Percentiles rank a stretch among this genome's conserved stretches.
Evolutionary conservation across 2,797 vertebrate genomes (phyloP).

Genomic region (Gadopsis bispinosus): DNA sequence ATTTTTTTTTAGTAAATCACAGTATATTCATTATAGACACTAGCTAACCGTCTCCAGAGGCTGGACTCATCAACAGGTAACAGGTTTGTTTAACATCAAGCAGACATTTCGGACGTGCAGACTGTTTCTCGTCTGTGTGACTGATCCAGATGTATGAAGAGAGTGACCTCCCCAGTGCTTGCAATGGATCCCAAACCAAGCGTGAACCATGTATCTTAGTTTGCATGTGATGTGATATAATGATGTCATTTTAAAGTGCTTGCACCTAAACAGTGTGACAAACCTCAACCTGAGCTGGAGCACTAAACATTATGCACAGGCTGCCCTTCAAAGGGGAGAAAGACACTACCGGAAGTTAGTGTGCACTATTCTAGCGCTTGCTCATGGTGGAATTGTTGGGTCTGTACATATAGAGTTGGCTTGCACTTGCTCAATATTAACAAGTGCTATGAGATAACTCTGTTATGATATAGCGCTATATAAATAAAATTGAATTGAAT

Average conservation of each 20-base stretch:
- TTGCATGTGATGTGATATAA: neutral
- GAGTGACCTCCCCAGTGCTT: neutral
- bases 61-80: neutral
- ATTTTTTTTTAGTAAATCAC: neutral
- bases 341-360: slow-evolving; percentile 53
- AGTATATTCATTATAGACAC: neutral
- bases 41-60: neutral
- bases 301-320: neutral
- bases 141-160: neutral
- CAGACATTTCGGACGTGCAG: neutral
- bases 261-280: slow-evolving; percentile 4
- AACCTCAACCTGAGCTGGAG: neutral
- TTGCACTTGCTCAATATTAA: too few species aligned
- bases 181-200: neutral
- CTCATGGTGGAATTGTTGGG: too few species aligned
- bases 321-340: slow-evolving; percentile 5
- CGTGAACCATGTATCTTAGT: neutral
- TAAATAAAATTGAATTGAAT: too few species aligned
- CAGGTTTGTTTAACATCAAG: neutral
- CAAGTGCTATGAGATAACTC: too few species aligned
- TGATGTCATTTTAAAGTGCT: neutral
- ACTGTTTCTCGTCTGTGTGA: slow-evolving; percentile 4
- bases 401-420: too few species aligned
- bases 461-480: too few species aligned
- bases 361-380: too few species aligned